phyloP scores from a whole-genome alignment of 1,140 invertebrate genomes.

The Eupristina koningsbergeri region DNA sequence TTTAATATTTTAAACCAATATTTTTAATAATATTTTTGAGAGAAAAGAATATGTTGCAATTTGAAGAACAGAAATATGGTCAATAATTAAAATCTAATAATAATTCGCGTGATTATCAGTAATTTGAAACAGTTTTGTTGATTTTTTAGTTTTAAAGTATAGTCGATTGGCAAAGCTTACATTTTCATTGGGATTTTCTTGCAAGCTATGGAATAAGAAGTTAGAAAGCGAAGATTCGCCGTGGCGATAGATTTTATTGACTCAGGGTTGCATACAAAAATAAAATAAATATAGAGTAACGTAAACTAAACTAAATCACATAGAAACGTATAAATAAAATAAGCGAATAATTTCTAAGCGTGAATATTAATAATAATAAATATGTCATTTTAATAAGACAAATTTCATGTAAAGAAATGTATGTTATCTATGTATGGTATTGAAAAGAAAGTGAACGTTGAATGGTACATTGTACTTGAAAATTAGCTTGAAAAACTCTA shows the following conservation, averaged over 20 bases:
- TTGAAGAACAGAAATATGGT: background rate
- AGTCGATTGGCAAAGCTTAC: background rate
- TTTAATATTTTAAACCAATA: constrained; percentile 15
- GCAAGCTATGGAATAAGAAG: background rate
- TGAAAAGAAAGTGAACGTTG: constrained; percentile 6
- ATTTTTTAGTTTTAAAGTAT: background rate
- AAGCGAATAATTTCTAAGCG: constrained; percentile 32
- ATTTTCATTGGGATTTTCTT: background rate
- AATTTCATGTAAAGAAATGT: constrained; percentile 30
- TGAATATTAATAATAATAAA: constrained; percentile 43
- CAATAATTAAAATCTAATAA: background rate
- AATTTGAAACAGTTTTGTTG: background rate
- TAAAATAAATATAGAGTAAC: constrained; percentile 54
- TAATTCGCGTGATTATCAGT: background rate
- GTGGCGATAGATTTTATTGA: constrained; percentile 64
- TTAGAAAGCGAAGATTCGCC: constrained; percentile 56
- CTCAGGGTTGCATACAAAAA: constrained; percentile 68
- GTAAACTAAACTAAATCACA: constrained; percentile 33
- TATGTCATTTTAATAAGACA: constrained; percentile 34
- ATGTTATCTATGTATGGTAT: constrained; percentile 32
- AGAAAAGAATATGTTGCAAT: background rate
- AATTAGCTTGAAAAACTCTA: constrained; percentile 35
- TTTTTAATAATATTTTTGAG: constrained; percentile 1
- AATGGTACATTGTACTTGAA: constrained; percentile 6
- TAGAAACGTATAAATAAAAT: constrained; percentile 30